phyloP scores from a whole-genome alignment of 2,797 vertebrate genomes.

The Ambastaia sidthimunki region DNA sequence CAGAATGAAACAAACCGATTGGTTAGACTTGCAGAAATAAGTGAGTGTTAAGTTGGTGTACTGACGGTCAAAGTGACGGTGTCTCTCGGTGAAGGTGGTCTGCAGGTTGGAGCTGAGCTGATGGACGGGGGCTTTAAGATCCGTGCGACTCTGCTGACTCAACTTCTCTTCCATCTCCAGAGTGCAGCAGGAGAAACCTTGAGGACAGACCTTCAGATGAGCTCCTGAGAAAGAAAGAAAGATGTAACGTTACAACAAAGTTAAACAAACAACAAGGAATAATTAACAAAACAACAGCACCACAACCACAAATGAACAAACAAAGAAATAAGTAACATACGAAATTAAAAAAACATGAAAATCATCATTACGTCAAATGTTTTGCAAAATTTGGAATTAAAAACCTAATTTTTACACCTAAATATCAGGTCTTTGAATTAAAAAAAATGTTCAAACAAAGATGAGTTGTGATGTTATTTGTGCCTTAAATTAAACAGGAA shows the following conservation, averaged over 20 bases:
- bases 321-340: not conserved
- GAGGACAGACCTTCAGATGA: constrained; percentile 92
- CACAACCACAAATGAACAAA: not conserved
- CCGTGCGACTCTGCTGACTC: constrained; percentile 88
- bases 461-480: not conserved
- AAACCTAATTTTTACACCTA: no score
- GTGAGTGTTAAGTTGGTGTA: constrained; percentile 45
- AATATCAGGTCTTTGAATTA: no score
- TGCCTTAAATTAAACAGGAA: not conserved
- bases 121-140: constrained; percentile 87
- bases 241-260: no score
- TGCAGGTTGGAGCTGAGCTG: constrained; percentile 88
- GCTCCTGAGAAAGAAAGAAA: constrained; percentile 78
- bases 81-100: constrained; percentile 87
- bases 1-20: not conserved
- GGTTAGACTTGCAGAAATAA: not conserved
- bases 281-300: not conserved
- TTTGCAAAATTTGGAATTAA: no score
- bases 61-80: constrained; percentile 96
- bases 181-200: constrained; percentile 94
- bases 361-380: no score
- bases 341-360: no score
- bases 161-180: constrained; percentile 97
- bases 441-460: no score
- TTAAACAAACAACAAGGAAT: not conserved